These are phyloP conservation scores for Lampropteryx suffumata DNA, from an alignment of 2,888 invertebrate genomes.

Conservation along the genomic window DNA sequence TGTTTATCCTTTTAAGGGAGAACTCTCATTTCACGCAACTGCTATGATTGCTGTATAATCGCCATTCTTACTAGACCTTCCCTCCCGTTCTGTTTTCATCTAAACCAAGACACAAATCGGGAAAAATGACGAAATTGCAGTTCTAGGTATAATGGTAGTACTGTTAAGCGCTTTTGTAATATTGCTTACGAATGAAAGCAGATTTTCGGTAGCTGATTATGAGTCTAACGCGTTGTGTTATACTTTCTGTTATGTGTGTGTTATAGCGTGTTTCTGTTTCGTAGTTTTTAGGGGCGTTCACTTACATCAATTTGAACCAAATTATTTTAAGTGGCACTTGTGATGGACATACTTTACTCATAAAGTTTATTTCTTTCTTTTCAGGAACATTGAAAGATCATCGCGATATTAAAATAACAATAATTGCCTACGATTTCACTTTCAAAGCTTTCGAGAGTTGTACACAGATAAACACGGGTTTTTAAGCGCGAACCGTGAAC, in stretches of 20 bases:
- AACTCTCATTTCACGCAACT: constrained; percentile 78
- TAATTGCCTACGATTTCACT: no score
- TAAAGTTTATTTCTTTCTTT: neutral
- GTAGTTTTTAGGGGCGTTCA: constrained; percentile 17
- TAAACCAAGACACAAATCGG: constrained; percentile 10
- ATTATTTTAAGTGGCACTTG: neutral
- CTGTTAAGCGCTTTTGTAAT: constrained; percentile 62
- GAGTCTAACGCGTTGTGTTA: constrained; percentile 51
- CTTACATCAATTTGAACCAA: constrained; percentile 1
- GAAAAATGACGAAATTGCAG: constrained; percentile 39
- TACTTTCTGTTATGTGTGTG: constrained; percentile 52
- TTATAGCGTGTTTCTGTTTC: constrained; percentile 44
- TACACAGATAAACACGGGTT: no score
- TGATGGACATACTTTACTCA: neutral
- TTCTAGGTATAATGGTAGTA: constrained; percentile 49
- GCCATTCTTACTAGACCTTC: constrained; percentile 52
- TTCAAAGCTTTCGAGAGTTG: no score
- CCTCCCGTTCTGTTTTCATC: constrained; percentile 31
- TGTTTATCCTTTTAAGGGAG: constrained; percentile 81
- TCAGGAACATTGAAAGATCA: neutral
- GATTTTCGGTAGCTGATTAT: constrained; percentile 68
- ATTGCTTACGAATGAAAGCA: constrained; percentile 59
- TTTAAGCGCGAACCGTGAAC: no score
- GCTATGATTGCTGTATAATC: constrained; percentile 78
- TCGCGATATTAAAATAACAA: neutral